These are phyloP conservation scores for Edolisoma coerulescens DNA, from an alignment of 2,113 vertebrate species.

Conservation along the genomic window DNA sequence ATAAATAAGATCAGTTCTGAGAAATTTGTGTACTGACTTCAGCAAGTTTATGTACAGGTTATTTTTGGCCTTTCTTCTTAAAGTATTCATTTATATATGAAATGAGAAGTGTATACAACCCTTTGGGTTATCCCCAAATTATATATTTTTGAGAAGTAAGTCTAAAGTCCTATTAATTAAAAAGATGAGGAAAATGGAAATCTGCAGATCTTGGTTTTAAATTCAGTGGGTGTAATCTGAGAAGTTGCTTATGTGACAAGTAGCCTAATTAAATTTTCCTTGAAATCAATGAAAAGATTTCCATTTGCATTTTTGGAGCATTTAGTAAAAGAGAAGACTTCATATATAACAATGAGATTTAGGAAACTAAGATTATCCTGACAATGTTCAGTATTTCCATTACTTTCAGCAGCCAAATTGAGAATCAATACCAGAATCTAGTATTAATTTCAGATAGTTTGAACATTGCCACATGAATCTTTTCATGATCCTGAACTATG, in stretches of 20 bases:
- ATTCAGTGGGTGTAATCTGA: not conserved
- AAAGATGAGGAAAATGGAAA: not conserved
- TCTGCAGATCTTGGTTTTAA: not conserved
- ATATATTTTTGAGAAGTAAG: not conserved
- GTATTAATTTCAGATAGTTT: not conserved
- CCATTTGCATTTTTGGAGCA: not conserved
- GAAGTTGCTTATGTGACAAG: not conserved
- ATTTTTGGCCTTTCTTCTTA: not conserved
- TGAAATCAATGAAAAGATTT: not conserved
- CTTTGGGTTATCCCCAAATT: not conserved
- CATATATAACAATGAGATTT: not conserved
- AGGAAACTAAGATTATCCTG: not conserved
- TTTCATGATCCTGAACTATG: not conserved
- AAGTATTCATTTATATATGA: not conserved
- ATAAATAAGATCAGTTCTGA: not conserved
- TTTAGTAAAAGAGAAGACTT: not conserved
- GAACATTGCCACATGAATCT: not conserved
- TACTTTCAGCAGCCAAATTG: not conserved
- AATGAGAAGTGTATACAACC: not conserved
- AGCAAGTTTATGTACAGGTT: not conserved
- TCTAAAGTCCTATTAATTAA: not conserved
- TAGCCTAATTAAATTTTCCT: not conserved
- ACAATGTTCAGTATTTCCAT: not conserved
- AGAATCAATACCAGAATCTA: not conserved
- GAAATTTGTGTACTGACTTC: not conserved